Percentiles rank a stretch among this genome's conserved stretches.
phyloP scores from a whole-genome alignment of 2,888 invertebrate genomes.

The Mythimna pallens region DNA sequence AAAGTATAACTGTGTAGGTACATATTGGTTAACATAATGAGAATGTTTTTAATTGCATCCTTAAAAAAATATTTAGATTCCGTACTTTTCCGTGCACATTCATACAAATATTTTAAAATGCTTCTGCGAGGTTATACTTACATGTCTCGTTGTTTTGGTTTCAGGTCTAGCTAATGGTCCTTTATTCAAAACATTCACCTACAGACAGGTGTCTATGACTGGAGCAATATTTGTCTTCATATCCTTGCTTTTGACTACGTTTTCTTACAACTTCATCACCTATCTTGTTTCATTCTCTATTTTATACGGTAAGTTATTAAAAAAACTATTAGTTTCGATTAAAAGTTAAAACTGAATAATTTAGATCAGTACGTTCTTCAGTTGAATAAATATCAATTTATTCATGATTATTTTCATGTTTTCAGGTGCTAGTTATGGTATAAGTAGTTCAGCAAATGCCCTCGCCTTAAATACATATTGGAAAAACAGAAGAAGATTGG shows the following conservation, averaged over 20 bases:
- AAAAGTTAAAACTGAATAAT: neutral
- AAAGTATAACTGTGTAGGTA: neutral
- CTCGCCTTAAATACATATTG: constrained; percentile 94
- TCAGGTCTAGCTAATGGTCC: constrained; percentile 93
- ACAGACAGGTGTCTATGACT: constrained; percentile 92
- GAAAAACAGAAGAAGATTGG: constrained; percentile 92
- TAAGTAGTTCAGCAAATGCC: constrained; percentile 93
- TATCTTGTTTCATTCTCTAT: constrained; percentile 92
- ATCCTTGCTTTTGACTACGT: constrained; percentile 91
- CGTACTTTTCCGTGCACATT: constrained; percentile 5
- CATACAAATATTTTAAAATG: constrained; percentile 10
- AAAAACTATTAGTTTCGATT: neutral
- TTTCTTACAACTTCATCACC: constrained; percentile 91
- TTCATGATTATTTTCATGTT: constrained; percentile 44
- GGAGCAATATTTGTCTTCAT: constrained; percentile 91
- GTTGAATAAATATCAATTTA: too few relatives aligned
- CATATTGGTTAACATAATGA: constrained; percentile 6
- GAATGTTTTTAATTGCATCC: constrained; percentile 18
- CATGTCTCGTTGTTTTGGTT: constrained; percentile 68
- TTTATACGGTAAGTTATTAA: constrained; percentile 91
- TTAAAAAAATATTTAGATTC: constrained; percentile 12
- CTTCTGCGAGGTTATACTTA: neutral
- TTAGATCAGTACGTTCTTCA: neutral
- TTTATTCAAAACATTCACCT: constrained; percentile 92
- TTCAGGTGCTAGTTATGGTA: constrained; percentile 92